Conservation (phyloP, 2,888 invertebrate genomes). For the Itoplectis maculator region DNA sequence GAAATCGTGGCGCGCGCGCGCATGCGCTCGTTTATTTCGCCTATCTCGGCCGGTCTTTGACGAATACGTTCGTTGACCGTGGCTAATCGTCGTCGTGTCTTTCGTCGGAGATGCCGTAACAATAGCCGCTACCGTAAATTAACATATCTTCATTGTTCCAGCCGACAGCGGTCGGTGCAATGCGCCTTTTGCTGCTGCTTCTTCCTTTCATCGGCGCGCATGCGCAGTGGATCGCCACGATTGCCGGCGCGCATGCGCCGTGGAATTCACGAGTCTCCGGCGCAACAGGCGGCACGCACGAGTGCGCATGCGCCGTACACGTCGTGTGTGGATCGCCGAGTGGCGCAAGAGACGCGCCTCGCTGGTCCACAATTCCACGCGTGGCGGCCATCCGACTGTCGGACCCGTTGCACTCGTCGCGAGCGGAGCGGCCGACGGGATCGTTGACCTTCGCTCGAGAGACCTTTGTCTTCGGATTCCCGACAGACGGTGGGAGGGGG, state of each 20-base stretch:
- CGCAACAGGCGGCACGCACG: not conserved
- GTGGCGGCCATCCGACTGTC: slow-evolving; percentile 33
- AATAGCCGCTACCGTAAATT: no score
- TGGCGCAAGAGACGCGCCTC: slow-evolving; percentile 32
- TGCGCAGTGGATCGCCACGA: no score
- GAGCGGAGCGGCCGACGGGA: slow-evolving; percentile 22
- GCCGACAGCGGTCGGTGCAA: no score
- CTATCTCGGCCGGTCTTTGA: not conserved
- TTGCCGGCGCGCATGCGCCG: no score
- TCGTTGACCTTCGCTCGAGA: slow-evolving; percentile 60
- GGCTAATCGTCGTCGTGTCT: not conserved
- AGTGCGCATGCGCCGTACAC: not conserved
- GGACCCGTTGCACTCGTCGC: slow-evolving; percentile 39
- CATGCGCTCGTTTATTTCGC: not conserved
- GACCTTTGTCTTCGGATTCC: slow-evolving; percentile 32
- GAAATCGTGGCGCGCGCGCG: slow-evolving; percentile 9
- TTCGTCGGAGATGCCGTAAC: not conserved
- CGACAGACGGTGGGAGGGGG: no score
- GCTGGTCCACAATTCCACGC: slow-evolving; percentile 45
- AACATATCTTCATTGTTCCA: no score
- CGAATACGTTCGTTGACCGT: slow-evolving; percentile 24
- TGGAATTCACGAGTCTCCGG: not conserved
- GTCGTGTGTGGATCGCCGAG: slow-evolving; percentile 1
- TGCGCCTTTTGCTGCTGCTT: no score
- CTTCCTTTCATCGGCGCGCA: not conserved